Percentiles rank a stretch among this genome's conserved stretches.
phyloP scores from a whole-genome alignment of 1,140 invertebrate species.

The Eumeta japonica region DNA sequence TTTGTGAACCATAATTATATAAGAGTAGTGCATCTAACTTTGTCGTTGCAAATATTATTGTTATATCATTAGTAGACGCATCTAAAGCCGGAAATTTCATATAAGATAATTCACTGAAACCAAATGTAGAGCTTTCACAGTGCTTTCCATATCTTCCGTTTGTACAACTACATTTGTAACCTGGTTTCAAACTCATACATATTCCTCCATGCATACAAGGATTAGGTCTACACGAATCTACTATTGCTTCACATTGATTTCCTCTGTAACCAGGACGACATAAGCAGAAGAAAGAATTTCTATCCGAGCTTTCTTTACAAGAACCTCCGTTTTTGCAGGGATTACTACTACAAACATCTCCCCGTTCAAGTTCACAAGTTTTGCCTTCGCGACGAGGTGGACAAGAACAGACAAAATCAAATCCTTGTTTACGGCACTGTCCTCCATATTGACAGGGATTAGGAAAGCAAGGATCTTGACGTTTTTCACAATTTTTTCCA shows the following conservation, averaged over 20 bases:
- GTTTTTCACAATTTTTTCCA: slow-evolving; percentile 74
- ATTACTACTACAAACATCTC: slow-evolving; percentile 78
- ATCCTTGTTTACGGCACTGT: slow-evolving; percentile 77
- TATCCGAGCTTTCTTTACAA: slow-evolving; percentile 81
- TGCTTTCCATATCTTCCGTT: slow-evolving; percentile 85
- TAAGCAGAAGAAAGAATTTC: slow-evolving; percentile 84
- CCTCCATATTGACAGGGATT: slow-evolving; percentile 83
- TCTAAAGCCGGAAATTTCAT: slow-evolving; percentile 85
- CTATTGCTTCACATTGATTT: slow-evolving; percentile 80
- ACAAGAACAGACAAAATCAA: slow-evolving; percentile 82
- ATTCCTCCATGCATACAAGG: slow-evolving; percentile 84
- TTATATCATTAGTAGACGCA: slow-evolving; percentile 85
- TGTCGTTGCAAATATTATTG: slow-evolving; percentile 87
- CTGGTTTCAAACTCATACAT: slow-evolving; percentile 78
- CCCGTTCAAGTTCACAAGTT: slow-evolving; percentile 79
- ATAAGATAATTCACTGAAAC: slow-evolving; percentile 85
- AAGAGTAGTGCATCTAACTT: slow-evolving; percentile 82
- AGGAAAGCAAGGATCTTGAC: slow-evolving; percentile 87
- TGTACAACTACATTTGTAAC: slow-evolving; percentile 84
- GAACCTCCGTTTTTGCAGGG: slow-evolving; percentile 88
- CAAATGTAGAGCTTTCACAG: slow-evolving; percentile 86
- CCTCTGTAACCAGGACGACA: slow-evolving; percentile 87
- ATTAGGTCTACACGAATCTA: slow-evolving; percentile 86
- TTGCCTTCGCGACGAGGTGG: slow-evolving; percentile 74
- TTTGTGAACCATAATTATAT: slow-evolving; percentile 87